A percentile compares a stretch with the other conserved stretches of the same genome.
These are phyloP conservation scores for Pollachius pollachius DNA, from an alignment of 2,113 vertebrate species.

Conservation along the genomic window DNA sequence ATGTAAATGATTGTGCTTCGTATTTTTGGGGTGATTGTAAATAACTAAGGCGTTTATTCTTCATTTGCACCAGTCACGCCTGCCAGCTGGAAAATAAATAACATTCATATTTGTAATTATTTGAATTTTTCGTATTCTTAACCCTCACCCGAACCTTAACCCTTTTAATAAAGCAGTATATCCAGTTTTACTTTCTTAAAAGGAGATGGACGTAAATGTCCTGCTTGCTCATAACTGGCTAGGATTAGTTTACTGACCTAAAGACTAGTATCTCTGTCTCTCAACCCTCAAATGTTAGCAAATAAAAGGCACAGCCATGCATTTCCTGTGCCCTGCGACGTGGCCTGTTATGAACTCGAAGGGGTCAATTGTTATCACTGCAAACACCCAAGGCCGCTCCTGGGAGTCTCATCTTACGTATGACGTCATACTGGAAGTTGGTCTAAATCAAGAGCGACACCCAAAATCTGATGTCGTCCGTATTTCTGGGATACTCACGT, in stretches of 20 bases:
- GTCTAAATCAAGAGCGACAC: background rate
- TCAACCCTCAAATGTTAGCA: too few relatives aligned
- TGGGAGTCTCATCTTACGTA: background rate
- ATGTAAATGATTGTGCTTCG: background rate
- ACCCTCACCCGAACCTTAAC: too few relatives aligned
- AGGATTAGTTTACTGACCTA: background rate
- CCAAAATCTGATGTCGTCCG: background rate
- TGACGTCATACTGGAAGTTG: background rate
- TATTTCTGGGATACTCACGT: slow-evolving; percentile 73
- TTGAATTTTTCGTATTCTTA: too few relatives aligned
- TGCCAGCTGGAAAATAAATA: too few relatives aligned
- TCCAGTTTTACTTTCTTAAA: too few relatives aligned
- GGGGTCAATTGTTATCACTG: background rate
- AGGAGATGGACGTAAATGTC: too few relatives aligned
- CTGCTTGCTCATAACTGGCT: too few relatives aligned
- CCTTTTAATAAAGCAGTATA: too few relatives aligned
- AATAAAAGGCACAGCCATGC: too few relatives aligned
- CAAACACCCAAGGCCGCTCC: background rate
- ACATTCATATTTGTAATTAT: too few relatives aligned
- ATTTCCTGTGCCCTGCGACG: slow-evolving; percentile 1
- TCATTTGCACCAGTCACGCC: too few relatives aligned
- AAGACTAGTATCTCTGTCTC: background rate
- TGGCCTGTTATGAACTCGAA: background rate
- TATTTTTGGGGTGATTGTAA: background rate
- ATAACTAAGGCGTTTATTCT: too few relatives aligned